Base-by-base conservation (phyloP, 2,888 invertebrate genomes). In the Cacoxenus indagator region DNA sequence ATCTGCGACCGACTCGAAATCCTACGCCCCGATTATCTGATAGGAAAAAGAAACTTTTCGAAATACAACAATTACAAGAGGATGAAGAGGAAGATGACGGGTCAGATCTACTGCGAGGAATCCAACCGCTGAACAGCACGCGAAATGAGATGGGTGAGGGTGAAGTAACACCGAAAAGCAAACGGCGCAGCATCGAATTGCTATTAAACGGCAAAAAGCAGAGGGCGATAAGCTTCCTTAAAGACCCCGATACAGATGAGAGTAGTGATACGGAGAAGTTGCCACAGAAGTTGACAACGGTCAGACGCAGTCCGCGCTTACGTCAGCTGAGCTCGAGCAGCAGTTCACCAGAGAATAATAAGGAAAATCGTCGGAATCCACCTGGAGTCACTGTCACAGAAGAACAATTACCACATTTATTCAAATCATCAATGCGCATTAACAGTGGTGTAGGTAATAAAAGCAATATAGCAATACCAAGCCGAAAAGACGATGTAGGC, bases 1-100 rank as follows among this genome's bases (percentile, higher is more conserved):
- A 75, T 65, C 26, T 24, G 31, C 84, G 84, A 9, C 70, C 82
- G 8, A 68, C 74, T 24, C 84, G 86, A 29, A 78, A 75, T 51
- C 83, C 85, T 17, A 92, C 92, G 1, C 91, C 92, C 1, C 90
- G 90, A 78, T 89, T 92, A 84, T 89, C 91, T 0, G 91, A 91
- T 74, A 89, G 92, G 29, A 91, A 93, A 78, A 91, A 92, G 73
- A 90, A 91, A 73, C 88, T 93, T 73, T 92, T 93, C 78, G 55
- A 45, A 24, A 17, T 24, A 1, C 43, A 43, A 43, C 65, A 81
- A 64, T 66, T 74, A 26, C 75, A 79, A 1, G 80, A 81, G 24
- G 74, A 78, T 9, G 76, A 72, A 14, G 78, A 82, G 65, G 76
- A 76, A 29, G 74, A 74, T 14, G 76, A 74, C 17, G 81, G 77